Base-by-base conservation (phyloP, 2,113 vertebrate species). In the Oreochromis tanganicae region DNA sequence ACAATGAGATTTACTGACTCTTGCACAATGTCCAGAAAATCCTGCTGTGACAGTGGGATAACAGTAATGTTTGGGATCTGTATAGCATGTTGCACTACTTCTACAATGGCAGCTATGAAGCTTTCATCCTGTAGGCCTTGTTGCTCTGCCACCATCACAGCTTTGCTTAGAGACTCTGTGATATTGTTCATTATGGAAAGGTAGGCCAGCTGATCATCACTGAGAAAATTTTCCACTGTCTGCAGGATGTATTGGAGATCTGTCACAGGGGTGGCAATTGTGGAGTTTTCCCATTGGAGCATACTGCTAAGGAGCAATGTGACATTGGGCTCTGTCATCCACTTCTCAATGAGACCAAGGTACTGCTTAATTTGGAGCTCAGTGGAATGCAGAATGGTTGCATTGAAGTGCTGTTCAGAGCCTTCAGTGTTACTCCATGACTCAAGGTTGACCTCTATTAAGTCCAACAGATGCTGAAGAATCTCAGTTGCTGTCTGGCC, bases 291-390 rank as follows among this genome's bases (percentile, higher is more conserved):
- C 93, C 92, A 95, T 9, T 93, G 91, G 6, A 96, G 61, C 79
- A 96, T 84, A 36, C 43, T 90, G 10, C 84, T 85, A 11, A 97
- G 55, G 61, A 88, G 41, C 7, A 61, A 36, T 1, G 66, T 38
- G 38, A 95, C 84, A 32, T 85, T 89, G 24, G 95, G 90, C 82
- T 95, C 87, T 61, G 86, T 88, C 68, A 96, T 87, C 96, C 96
- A 97, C 3, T 34, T 41, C 41, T 90, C 27, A 29, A 91, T 91
- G 24, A 92, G 3, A 19, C 89, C 52, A 1, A 95, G 73, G 87
- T 96, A 95, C 17, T 38, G 84, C 13, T 85, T 80, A 9, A 95
- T 90, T 91, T 94, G 91, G 11, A 17, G 4, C 10, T 93, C 87
- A 17, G 78, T n/a, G 3, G 46, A 66, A 36, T 88, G 13, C 16